These are phyloP conservation scores for Pachymerium ferrugineum DNA, from an alignment of 2,888 invertebrate genomes.

Conservation along the genomic window DNA sequence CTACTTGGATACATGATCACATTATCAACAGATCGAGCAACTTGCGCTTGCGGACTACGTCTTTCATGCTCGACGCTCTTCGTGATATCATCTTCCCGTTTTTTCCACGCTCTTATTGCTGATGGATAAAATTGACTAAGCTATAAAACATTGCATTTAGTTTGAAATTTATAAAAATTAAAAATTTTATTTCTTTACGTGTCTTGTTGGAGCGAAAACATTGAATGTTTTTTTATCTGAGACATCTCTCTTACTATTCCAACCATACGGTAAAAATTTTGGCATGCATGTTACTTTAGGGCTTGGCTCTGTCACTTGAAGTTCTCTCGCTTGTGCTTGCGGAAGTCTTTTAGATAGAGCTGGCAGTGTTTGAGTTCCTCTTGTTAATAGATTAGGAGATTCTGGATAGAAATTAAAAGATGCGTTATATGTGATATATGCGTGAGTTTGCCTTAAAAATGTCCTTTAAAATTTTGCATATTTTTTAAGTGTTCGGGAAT, in stretches of 20 bases:
- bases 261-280: constrained; percentile 3
- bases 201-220: constrained; percentile 14
- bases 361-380: not conserved
- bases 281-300: not conserved
- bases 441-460: no score
- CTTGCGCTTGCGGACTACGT: not conserved
- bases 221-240: constrained; percentile 28
- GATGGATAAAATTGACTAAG: constrained; percentile 25
- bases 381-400: not conserved
- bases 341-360: not conserved
- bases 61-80: not conserved
- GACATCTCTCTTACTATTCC: not conserved
- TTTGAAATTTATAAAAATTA: not conserved
- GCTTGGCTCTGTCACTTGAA: not conserved
- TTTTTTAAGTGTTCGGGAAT: no score
- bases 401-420: not conserved
- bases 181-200: not conserved
- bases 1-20: not conserved
- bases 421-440: no score
- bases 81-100: not conserved
- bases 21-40: not conserved
- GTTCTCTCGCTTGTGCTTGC: not conserved
- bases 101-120: constrained; percentile 27
- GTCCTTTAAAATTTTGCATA: no score
- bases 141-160: not conserved